A percentile compares a stretch with the other conserved stretches of the same genome.
These are phyloP conservation scores for Xyliphius kryptos DNA, from an alignment of 2,113 vertebrate species.

Conservation along the genomic window DNA sequence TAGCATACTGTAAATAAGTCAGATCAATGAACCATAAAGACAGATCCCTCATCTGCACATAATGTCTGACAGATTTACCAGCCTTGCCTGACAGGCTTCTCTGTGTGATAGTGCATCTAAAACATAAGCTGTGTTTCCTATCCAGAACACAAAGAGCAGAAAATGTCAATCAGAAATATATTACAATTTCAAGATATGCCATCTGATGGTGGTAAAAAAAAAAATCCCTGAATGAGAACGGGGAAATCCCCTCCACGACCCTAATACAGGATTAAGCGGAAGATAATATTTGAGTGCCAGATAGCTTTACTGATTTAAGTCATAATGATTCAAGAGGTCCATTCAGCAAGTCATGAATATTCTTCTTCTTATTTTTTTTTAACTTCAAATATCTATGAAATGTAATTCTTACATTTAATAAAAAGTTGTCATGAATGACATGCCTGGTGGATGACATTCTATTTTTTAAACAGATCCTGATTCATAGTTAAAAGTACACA, in stretches of 20 bases:
- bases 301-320: too few relatives aligned
- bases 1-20: conserved; percentile 47
- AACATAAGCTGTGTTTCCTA: background rate
- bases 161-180: too few relatives aligned
- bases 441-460: background rate
- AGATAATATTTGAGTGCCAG: too few relatives aligned
- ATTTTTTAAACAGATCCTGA: background rate
- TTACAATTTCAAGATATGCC: too few relatives aligned
- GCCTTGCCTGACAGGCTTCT: conserved; percentile 44
- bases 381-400: background rate
- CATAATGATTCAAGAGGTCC: too few relatives aligned
- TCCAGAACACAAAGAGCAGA: too few relatives aligned
- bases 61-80: conserved; percentile 56
- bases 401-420: background rate
- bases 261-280: too few relatives aligned
- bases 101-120: conserved; percentile 44
- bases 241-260: too few relatives aligned
- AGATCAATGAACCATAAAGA: conserved; percentile 59
- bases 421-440: background rate
- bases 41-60: conserved; percentile 57
- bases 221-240: too few relatives aligned
- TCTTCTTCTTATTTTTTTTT: background rate
- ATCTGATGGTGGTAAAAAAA: too few relatives aligned
- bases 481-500: background rate
- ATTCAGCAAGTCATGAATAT: too few relatives aligned